These are phyloP conservation scores for Tolypeutes matacus DNA, from an alignment of 2,797 vertebrate species.

Conservation along the genomic window DNA sequence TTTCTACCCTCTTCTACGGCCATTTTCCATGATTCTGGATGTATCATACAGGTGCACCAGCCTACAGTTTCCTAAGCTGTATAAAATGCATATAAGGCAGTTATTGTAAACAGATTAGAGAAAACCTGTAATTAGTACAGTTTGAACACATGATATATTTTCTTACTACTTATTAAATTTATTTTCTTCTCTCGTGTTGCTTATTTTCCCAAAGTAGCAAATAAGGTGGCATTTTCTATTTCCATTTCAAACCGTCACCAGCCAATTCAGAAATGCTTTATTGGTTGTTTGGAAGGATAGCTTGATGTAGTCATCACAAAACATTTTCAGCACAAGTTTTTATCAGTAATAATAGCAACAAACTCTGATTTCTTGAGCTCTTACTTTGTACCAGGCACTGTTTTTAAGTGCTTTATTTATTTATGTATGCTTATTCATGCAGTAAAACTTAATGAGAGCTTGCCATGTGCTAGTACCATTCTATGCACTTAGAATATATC, in stretches of 20 bases:
- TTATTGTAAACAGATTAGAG: background rate
- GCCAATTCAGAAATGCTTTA: slow-evolving; percentile 47
- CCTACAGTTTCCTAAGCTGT: background rate
- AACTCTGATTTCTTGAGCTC: background rate
- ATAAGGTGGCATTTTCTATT: background rate
- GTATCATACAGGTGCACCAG: background rate
- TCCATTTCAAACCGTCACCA: slow-evolving; percentile 40
- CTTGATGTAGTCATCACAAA: slow-evolving; percentile 47
- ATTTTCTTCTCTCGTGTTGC: slow-evolving; percentile 31
- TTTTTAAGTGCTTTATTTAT: slow-evolving; percentile 34
- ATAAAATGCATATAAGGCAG: background rate
- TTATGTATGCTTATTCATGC: background rate
- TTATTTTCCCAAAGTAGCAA: slow-evolving; percentile 14
- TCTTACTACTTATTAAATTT: slow-evolving; percentile 34
- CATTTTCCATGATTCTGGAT: background rate
- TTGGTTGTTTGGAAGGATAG: slow-evolving; percentile 43
- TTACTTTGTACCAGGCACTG: slow-evolving; percentile 3
- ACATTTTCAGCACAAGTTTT: slow-evolving; percentile 9
- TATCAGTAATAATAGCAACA: slow-evolving; percentile 27
- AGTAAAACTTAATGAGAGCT: background rate
- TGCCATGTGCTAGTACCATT: background rate
- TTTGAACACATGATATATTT: background rate
- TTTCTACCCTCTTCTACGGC: slow-evolving; percentile 49
- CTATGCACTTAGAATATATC: background rate
- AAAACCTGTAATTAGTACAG: background rate